Conservation (phyloP, 2,888 invertebrate genomes). For the Creontiades dilutus region DNA sequence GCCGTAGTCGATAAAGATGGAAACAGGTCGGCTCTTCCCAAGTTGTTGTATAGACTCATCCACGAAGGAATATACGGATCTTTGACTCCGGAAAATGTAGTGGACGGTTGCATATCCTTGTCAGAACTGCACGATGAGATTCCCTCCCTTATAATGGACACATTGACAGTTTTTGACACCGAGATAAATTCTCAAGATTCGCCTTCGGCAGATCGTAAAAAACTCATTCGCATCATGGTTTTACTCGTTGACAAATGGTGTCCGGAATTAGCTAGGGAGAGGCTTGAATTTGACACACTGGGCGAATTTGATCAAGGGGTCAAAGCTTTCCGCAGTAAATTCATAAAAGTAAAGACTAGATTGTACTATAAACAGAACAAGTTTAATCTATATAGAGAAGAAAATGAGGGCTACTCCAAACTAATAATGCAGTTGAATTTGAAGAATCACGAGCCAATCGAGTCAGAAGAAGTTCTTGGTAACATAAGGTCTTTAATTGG, state of each 20-base stretch:
- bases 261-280: constrained; percentile 88
- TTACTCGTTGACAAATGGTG: constrained; percentile 72
- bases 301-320: constrained; percentile 95
- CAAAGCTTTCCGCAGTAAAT: constrained; percentile 94
- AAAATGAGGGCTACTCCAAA: constrained; percentile 99
- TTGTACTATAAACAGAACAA: constrained; percentile 99
- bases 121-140: constrained; percentile 88
- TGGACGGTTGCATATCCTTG: constrained; percentile 86
- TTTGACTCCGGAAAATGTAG: constrained; percentile 88
- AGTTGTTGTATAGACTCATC: constrained; percentile 89
- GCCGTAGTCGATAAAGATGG: constrained; percentile 60
- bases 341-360: constrained; percentile 98
- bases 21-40: constrained; percentile 80
- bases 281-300: constrained; percentile 94
- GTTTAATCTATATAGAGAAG: constrained; percentile 98
- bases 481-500: constrained; percentile 97
- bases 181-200: constrained; percentile 86
- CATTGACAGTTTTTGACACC: constrained; percentile 90
- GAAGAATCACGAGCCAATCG: constrained; percentile 88
- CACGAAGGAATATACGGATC: constrained; percentile 87
- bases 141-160: constrained; percentile 90
- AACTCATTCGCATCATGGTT: constrained; percentile 78
- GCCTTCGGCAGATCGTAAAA: constrained; percentile 79
- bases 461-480: constrained; percentile 81
- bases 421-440: constrained; percentile 95